Evolutionary conservation across 2,113 vertebrate genomes (phyloP).

Genomic region (Aphyosemion australe): DNA sequence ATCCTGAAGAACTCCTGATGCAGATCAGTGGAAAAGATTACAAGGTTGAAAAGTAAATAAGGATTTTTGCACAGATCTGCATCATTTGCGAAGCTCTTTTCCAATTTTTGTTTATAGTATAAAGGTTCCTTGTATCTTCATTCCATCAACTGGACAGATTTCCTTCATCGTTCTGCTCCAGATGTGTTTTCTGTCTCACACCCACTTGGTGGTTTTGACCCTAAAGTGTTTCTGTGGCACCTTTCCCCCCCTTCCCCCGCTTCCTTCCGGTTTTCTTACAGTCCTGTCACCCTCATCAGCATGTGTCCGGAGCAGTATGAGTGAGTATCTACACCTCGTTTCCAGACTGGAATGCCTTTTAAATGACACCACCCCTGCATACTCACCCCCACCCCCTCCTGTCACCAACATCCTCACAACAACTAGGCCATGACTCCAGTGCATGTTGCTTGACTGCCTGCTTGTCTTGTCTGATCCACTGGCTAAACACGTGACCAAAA

Average conservation of each 20-base stretch:
- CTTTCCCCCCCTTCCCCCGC: conserved; percentile 34
- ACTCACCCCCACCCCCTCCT: conserved; percentile 5
- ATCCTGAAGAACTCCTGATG: too few relatives aligned
- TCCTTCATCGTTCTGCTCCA: conserved; percentile 34
- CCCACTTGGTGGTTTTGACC: conserved; percentile 49
- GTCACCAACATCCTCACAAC: conserved; percentile 19
- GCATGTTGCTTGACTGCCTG: conserved; percentile 69
- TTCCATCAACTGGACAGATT: conserved; percentile 5
- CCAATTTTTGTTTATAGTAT: not conserved
- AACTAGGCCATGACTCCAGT: conserved; percentile 37
- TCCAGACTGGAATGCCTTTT: conserved; percentile 60
- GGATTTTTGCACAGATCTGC: too few relatives aligned
- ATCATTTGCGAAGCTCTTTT: not conserved
- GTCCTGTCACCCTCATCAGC: conserved; percentile 98
- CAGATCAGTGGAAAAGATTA: too few relatives aligned
- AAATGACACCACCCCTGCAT: conserved; percentile 16
- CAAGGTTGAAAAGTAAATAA: too few relatives aligned
- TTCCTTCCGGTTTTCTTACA: conserved; percentile 77
- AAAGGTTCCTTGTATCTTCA: conserved; percentile 4
- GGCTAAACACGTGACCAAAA: conserved; percentile 45
- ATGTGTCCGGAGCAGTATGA: conserved; percentile 99
- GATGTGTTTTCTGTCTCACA: conserved; percentile 43
- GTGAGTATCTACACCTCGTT: conserved; percentile 85
- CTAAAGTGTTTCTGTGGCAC: conserved; percentile 70
- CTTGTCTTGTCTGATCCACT: conserved; percentile 41